A percentile compares a stretch with the other conserved stretches of the same genome.
phyloP scores from a whole-genome alignment of 2,888 invertebrate species.

The Eupithecia subfuscata region DNA sequence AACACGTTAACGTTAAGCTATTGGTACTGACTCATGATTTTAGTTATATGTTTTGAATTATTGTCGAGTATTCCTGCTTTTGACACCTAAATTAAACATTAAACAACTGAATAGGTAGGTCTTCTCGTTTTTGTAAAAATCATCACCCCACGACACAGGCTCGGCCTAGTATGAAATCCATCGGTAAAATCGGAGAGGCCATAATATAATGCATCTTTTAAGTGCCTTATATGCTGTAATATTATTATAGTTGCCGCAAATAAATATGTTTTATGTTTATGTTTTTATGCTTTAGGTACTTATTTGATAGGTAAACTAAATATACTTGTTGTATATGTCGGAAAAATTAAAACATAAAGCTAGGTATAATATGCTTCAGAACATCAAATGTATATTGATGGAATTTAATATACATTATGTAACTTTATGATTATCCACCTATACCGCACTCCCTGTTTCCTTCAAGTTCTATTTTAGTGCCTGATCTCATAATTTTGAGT shows the following conservation, averaged over 20 bases:
- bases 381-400: not conserved
- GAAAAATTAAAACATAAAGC: too few relatives aligned
- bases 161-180: too few relatives aligned
- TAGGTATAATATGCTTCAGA: not conserved
- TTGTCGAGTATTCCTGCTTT: not conserved
- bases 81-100: not conserved
- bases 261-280: too few relatives aligned
- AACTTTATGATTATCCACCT: not conserved
- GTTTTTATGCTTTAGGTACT: too few relatives aligned
- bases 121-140: too few relatives aligned
- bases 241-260: too few relatives aligned
- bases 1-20: not conserved
- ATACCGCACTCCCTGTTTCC: conserved; percentile 38
- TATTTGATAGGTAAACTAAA: too few relatives aligned
- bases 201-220: too few relatives aligned
- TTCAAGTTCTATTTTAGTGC: conserved; percentile 52
- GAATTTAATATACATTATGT: not conserved
- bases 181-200: too few relatives aligned
- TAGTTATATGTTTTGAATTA: not conserved
- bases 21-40: not conserved
- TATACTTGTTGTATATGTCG: too few relatives aligned
- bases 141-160: too few relatives aligned
- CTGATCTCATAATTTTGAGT: conserved; percentile 61
- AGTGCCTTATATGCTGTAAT: too few relatives aligned
- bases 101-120: not conserved